Evolutionary conservation across 2,113 vertebrate genomes (phyloP), one percentile per base, ranked within the genome.

Genomic region (Alexandromys fortis): DNA sequence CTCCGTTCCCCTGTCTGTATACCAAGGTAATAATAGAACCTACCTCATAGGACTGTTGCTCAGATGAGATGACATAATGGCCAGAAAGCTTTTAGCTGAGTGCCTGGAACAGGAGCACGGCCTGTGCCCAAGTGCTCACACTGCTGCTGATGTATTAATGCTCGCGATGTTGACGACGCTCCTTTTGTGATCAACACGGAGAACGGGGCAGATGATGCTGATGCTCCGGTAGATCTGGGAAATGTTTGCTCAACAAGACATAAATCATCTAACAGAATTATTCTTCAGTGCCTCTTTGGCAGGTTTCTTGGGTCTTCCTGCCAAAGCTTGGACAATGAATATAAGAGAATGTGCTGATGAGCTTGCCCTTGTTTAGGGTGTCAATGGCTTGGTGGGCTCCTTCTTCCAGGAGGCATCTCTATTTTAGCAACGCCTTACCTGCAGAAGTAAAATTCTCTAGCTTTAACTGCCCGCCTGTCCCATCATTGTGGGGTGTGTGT

Each of bases 11-110:
- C 49, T 92, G 63, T 45, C 33, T 95, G 47, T 78, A 90, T 89
- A 38, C 35, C 82, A 81, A 72, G 95, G n/a, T 85, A 95, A 96
- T 86, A 96, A 97, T 95, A 97, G 96, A 92, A 68, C 14, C 55
- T 47, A 89, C 81, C 77, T 97, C 95, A 97, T 4, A 79, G 73
- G 38, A 61, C 26, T 68, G 65, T 49, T 73, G 67, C 8, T 52
- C 89, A 94, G 89, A 91, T 35, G 55, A 61, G 95, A 96, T 95
- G 92, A 97, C 92, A 78, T 96, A 79, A 97, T 96, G 94, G 96
- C 38, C 4, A 52, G 2, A 86, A 94, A 94, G 89, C 96, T 95
- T 91, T 97, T 73, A 92, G 94, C 82, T 88, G 92, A 95, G 76
- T 68, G 77, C 81, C 96, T 92, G 81, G 81, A 89, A 86, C 67